Evolutionary conservation across 2,797 vertebrate species (phyloP).

Genomic region (Sebastes wilsoni): DNA sequence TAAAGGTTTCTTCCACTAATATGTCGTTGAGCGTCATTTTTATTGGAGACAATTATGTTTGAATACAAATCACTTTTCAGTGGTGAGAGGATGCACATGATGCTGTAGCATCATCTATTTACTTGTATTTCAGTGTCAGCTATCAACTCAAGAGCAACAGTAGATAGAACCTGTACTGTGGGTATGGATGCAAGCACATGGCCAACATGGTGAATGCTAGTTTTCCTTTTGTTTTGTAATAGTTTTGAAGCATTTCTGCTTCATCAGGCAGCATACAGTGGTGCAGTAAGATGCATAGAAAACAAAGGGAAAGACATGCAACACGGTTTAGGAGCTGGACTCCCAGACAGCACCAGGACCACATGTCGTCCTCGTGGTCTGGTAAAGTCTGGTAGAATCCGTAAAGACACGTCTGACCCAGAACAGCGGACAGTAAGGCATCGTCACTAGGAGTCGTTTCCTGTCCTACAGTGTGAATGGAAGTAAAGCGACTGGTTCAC

Average conservation of each 20-base stretch:
- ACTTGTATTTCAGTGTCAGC: background rate
- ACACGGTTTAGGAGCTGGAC: constrained; percentile 5
- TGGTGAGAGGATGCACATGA: constrained; percentile 1
- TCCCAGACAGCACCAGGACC: constrained; percentile 7
- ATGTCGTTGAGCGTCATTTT: background rate
- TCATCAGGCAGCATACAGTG: background rate
- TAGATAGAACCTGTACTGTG: background rate
- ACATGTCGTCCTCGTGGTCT: constrained; percentile 1
- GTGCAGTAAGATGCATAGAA: constrained; percentile 6
- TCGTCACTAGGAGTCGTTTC: background rate
- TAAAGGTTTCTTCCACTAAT: background rate
- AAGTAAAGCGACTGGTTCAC: constrained; percentile 1
- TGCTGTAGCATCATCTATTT: background rate
- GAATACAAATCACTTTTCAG: background rate
- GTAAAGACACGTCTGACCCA: background rate
- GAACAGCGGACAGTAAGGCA: background rate
- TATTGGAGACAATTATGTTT: background rate
- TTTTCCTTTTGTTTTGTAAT: background rate
- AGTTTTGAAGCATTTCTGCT: background rate
- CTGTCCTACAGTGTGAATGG: background rate
- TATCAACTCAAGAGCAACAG: constrained; percentile 12
- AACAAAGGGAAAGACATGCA: constrained; percentile 34
- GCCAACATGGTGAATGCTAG: background rate
- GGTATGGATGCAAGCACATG: constrained; percentile 13
- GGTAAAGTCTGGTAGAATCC: constrained; percentile 10